Percentiles rank a stretch among this genome's conserved stretches.
Evolutionary conservation across 2,888 invertebrate genomes (phyloP).

Genomic region (Drosophila merina): DNA sequence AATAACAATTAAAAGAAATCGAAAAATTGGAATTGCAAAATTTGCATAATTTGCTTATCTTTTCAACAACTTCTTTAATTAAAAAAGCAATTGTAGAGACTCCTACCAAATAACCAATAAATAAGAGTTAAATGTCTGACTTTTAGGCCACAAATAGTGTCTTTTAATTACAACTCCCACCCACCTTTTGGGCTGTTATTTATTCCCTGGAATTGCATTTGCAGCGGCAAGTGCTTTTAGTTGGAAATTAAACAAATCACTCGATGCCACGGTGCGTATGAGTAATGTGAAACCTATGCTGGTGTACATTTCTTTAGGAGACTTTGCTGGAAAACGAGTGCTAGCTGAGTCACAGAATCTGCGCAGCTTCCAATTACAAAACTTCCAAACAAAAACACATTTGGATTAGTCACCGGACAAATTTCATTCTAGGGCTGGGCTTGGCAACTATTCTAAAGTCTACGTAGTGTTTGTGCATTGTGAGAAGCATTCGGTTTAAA

Average conservation of each 20-base stretch:
- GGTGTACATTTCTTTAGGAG: slow-evolving; percentile 56
- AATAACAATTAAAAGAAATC: no score
- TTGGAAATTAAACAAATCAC: slow-evolving; percentile 39
- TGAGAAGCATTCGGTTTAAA: slow-evolving; percentile 49
- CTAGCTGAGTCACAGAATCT: slow-evolving; percentile 54
- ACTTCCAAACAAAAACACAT: slow-evolving; percentile 24
- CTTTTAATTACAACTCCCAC: no score
- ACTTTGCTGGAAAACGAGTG: slow-evolving; percentile 48
- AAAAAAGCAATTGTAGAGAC: no score
- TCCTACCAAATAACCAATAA: no score
- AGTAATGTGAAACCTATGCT: slow-evolving; percentile 58
- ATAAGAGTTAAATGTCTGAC: no score
- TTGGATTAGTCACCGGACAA: slow-evolving; percentile 61
- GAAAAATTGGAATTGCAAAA: no score
- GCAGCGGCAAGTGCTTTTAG: slow-evolving; percentile 36
- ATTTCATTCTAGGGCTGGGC: slow-evolving; percentile 37
- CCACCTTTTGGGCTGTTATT: no score
- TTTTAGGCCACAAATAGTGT: no score
- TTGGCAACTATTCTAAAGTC: slow-evolving; percentile 16
- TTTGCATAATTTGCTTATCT: no score
- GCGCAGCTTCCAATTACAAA: slow-evolving; percentile 75
- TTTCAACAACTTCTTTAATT: no score
- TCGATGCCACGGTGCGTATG: slow-evolving; percentile 60
- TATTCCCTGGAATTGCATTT: slow-evolving; percentile 25
- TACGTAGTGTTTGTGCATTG: slow-evolving; percentile 52